phyloP scores from a whole-genome alignment of 2,888 invertebrate genomes.

The Sacculina carcini region DNA sequence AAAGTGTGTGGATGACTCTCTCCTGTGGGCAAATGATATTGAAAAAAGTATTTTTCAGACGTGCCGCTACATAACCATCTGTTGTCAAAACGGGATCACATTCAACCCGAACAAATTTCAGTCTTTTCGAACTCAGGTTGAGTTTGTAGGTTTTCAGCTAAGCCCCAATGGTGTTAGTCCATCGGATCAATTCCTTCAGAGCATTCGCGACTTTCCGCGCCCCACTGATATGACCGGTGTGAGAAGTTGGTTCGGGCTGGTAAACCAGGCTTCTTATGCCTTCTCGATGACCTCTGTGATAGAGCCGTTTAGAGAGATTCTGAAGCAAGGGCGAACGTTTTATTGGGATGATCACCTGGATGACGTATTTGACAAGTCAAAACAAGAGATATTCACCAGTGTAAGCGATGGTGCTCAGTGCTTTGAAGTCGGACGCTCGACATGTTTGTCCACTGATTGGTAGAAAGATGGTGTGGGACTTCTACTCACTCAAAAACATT shows the following conservation, averaged over 20 bases:
- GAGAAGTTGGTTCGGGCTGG: constrained; percentile 3
- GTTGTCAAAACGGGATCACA: neutral
- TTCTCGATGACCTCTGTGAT: neutral
- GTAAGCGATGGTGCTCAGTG: no score
- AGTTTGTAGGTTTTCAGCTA: constrained; percentile 6
- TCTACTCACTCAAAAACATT: constrained; percentile 3
- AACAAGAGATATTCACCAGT: constrained; percentile 1
- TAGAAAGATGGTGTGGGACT: constrained; percentile 1
- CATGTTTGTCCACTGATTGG: constrained; percentile 2
- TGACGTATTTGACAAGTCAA: constrained; percentile 5
- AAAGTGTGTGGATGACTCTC: constrained; percentile 6
- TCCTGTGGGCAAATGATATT: constrained; percentile 3
- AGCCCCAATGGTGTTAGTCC: neutral
- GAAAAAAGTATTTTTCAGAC: neutral
- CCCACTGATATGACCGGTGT: neutral
- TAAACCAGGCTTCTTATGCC: constrained; percentile 5
- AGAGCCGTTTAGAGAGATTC: neutral
- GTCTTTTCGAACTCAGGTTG: constrained; percentile 3
- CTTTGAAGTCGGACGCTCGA: neutral
- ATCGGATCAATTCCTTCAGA: no score
- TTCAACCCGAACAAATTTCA: constrained; percentile 7
- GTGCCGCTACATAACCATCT: neutral
- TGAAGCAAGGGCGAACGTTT: neutral
- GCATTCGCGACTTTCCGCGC: constrained; percentile 1
- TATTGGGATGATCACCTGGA: neutral